A percentile compares a stretch with the other conserved stretches of the same genome.
Evolutionary conservation across 2,113 vertebrate species (phyloP).

Genomic region (Lagenorhynchus albirostris): DNA sequence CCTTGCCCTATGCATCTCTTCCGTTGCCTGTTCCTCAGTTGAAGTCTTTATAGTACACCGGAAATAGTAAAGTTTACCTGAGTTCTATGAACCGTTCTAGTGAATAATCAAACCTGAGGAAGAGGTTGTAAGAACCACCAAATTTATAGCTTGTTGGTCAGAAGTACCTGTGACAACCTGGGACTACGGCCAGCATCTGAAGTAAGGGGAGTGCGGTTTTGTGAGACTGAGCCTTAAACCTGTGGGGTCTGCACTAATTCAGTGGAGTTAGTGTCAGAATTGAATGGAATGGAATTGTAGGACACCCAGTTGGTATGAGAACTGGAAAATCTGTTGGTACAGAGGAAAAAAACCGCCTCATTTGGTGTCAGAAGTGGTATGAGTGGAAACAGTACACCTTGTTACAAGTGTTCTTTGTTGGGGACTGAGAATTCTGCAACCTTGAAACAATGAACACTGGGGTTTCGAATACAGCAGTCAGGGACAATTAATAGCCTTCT

Average conservation of each 20-base stretch:
- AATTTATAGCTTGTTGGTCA: background rate
- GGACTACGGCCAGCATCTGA: background rate
- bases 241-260: background rate
- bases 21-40: background rate
- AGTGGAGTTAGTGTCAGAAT: background rate
- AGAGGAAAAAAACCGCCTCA: background rate
- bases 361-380: background rate
- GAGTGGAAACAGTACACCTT: background rate
- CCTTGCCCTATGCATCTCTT: background rate
- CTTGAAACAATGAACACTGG: background rate
- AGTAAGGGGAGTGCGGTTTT: too few species aligned
- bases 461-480: background rate
- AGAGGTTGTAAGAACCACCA: background rate
- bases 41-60: background rate
- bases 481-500: background rate
- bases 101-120: background rate
- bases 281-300: background rate
- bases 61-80: background rate
- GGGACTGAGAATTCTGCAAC: background rate
- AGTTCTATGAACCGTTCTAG: background rate
- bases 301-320: background rate
- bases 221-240: background rate
- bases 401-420: background rate
- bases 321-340: background rate
- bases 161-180: background rate